Percentiles rank a stretch among this genome's conserved stretches.
Evolutionary conservation across 2,888 invertebrate species (phyloP).

Genomic region (Himalopsyche kuldschensis): DNA sequence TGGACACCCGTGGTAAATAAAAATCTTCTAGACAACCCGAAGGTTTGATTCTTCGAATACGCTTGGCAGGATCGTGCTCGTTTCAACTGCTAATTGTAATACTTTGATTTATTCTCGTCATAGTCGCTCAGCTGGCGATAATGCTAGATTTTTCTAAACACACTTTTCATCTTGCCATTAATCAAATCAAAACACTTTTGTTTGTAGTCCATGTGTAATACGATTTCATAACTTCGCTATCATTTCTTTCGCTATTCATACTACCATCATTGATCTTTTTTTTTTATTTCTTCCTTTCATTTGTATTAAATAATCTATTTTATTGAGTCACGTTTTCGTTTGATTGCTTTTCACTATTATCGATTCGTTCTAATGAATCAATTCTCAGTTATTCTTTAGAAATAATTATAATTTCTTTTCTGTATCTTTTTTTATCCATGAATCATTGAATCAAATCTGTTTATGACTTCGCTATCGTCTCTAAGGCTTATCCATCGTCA

Average conservation of each 20-base stretch:
- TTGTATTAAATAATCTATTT: not conserved
- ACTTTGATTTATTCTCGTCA: not conserved
- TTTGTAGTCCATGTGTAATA: not conserved
- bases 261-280: not conserved
- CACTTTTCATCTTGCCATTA: not conserved
- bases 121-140: not conserved
- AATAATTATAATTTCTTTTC: not conserved
- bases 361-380: not conserved
- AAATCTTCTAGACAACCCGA: not conserved
- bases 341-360: not conserved
- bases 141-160: not conserved
- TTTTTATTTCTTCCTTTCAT: not conserved
- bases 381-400: not conserved
- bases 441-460: conserved; percentile 32
- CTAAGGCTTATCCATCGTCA: conserved; percentile 18
- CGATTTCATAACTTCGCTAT: not conserved
- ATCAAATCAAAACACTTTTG: not conserved
- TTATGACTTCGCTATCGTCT: conserved; percentile 17
- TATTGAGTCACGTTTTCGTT: not conserved
- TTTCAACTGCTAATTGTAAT: not conserved
- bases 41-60: not conserved
- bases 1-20: conserved; percentile 28
- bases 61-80: not conserved
- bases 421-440: conserved; percentile 5
- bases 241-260: not conserved